A percentile compares a stretch with the other conserved stretches of the same genome.
phyloP scores from a whole-genome alignment of 64 coral and sea anemone genomes.

The Pocillopora damicornis region DNA sequence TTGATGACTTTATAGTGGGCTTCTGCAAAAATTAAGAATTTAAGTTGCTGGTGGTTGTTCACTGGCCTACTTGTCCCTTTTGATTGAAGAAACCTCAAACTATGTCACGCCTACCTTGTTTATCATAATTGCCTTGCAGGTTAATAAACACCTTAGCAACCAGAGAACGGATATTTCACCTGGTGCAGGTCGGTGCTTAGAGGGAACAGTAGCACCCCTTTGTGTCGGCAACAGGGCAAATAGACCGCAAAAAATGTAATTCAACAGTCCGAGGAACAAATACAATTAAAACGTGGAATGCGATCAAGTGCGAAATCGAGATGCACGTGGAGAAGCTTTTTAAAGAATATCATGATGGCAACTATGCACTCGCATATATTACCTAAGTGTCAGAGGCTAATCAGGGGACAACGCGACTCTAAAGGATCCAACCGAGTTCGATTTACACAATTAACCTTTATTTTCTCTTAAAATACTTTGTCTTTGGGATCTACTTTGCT shows the following conservation, averaged over 20 bases:
- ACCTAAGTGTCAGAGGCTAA: background rate
- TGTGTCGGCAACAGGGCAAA: conserved; percentile 26
- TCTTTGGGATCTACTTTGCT: background rate
- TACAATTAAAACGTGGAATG: background rate
- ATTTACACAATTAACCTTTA: background rate
- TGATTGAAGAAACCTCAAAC: background rate
- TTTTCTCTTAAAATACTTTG: background rate
- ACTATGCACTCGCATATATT: background rate
- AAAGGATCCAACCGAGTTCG: background rate
- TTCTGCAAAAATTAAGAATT: too few relatives aligned
- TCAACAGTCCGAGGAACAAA: background rate
- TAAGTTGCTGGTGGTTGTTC: background rate
- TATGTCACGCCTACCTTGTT: conserved; percentile 27
- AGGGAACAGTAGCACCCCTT: background rate
- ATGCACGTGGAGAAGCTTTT: background rate
- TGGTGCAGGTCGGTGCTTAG: background rate
- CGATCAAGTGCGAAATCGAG: conserved; percentile 3
- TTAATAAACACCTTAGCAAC: conserved; percentile 31
- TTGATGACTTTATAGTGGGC: too few relatives aligned
- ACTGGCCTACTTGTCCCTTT: background rate
- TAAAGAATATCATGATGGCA: background rate
- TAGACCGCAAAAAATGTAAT: conserved; percentile 13
- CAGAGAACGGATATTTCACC: conserved; percentile 4
- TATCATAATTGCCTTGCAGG: conserved; percentile 28
- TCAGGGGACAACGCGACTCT: background rate